Evolutionary conservation across 2,888 invertebrate genomes (phyloP).

Genomic region (Philaethria dido): DNA sequence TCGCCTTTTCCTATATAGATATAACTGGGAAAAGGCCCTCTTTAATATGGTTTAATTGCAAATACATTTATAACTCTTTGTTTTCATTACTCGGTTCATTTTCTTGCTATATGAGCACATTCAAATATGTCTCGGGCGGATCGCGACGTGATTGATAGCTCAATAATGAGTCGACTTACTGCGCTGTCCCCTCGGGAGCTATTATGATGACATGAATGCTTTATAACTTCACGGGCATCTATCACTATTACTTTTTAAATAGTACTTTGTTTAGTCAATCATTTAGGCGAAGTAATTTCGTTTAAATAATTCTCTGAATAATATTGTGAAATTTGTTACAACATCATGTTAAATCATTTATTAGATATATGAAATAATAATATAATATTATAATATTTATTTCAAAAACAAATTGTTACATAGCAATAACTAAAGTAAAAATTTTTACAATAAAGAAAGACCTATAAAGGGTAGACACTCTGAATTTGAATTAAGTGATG

Average conservation of each 20-base stretch:
- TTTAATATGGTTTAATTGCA: neutral
- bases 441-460: neutral
- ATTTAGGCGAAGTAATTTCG: neutral
- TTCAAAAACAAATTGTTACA: too few species aligned
- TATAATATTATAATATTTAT: too few species aligned
- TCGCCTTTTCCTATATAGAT: too few species aligned
- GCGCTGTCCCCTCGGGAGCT: constrained; percentile 24
- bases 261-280: neutral
- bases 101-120: constrained; percentile 15
- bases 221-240: constrained; percentile 2
- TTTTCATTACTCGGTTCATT: constrained; percentile 1
- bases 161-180: constrained; percentile 39
- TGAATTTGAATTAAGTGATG: constrained; percentile 5
- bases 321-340: neutral
- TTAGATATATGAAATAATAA: neutral
- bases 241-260: constrained; percentile 6
- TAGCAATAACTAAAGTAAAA: neutral
- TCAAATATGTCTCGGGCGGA: constrained; percentile 36
- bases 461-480: neutral
- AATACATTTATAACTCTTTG: neutral
- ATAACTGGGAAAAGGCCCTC: too few species aligned
- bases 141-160: constrained; percentile 61
- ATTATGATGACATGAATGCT: constrained; percentile 16
- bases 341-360: neutral
- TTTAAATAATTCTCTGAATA: neutral